Evolutionary conservation across 2,888 invertebrate genomes (phyloP).

Genomic region (Lycophotia porphyrea): DNA sequence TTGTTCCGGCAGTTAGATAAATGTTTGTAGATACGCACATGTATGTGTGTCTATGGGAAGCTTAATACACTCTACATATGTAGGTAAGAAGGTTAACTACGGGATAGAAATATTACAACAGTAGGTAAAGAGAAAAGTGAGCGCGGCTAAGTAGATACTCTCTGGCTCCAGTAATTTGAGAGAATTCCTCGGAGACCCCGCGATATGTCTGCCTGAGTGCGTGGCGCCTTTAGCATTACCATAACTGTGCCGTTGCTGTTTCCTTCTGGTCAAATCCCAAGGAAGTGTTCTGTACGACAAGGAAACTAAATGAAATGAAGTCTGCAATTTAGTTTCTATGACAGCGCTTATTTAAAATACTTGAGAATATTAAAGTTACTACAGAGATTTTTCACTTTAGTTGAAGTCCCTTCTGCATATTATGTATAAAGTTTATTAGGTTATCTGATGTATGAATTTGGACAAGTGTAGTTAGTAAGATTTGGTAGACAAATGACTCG

Average conservation of each 20-base stretch:
- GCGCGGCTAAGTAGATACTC: slow-evolving; percentile 57
- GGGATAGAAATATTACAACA: slow-evolving; percentile 64
- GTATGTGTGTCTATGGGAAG: slow-evolving; percentile 14
- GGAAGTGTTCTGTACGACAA: slow-evolving; percentile 42
- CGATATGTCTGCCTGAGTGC: slow-evolving; percentile 62
- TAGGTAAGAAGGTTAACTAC: slow-evolving; percentile 53
- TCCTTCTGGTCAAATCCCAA: slow-evolving; percentile 58
- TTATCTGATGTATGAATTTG: background rate
- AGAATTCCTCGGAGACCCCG: slow-evolving; percentile 64
- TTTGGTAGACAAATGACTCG: slow-evolving; percentile 39
- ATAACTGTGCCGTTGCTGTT: slow-evolving; percentile 58
- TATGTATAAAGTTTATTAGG: background rate
- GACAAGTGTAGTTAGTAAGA: slow-evolving; percentile 17
- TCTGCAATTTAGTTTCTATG: slow-evolving; percentile 20
- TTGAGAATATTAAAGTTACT: slow-evolving; percentile 10
- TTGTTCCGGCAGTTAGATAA: slow-evolving; percentile 35
- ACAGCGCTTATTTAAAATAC: slow-evolving; percentile 24
- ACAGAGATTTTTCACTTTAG: background rate
- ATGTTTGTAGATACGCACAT: slow-evolving; percentile 40
- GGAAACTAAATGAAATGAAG: slow-evolving; percentile 51
- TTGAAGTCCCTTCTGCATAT: background rate
- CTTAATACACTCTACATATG: slow-evolving; percentile 30
- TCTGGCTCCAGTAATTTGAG: slow-evolving; percentile 64
- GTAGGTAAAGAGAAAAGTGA: slow-evolving; percentile 64
- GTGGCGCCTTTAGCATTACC: slow-evolving; percentile 61